Conservation (phyloP, 2,113 vertebrate genomes). For the Potamarius usumacintae region DNA sequence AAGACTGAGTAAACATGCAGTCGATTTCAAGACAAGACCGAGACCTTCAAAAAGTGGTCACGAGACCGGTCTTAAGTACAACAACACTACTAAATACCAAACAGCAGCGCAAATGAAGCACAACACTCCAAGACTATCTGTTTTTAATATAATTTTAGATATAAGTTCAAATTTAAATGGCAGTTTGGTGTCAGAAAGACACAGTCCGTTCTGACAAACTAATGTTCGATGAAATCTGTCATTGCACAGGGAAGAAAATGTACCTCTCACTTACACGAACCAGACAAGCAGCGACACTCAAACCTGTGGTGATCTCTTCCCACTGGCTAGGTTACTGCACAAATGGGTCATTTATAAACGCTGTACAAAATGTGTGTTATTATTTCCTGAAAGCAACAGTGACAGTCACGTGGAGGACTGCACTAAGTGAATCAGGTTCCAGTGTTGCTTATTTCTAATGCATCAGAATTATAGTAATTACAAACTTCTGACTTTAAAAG, state of each 20-base stretch:
- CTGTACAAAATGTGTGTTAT: not conserved
- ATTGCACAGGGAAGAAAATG: not conserved
- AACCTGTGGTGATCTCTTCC: not conserved
- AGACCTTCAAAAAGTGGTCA: too few relatives aligned
- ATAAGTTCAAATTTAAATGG: not conserved
- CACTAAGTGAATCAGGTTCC: not conserved
- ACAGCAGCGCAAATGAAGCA: not conserved
- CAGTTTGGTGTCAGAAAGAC: not conserved
- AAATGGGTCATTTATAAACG: not conserved
- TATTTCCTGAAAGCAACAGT: not conserved
- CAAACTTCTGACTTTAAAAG: not conserved
- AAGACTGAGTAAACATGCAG: too few relatives aligned
- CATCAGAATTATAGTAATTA: not conserved
- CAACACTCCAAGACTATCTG: not conserved
- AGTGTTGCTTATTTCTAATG: too few relatives aligned
- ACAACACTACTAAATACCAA: not conserved
- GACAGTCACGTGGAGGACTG: not conserved
- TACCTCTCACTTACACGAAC: not conserved
- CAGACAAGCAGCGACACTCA: not conserved
- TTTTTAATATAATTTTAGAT: not conserved
- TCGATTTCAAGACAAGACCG: too few relatives aligned
- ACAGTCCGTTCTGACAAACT: not conserved
- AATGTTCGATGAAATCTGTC: not conserved
- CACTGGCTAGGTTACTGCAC: not conserved
- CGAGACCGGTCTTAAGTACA: too few relatives aligned